Evolutionary conservation across 2,113 vertebrate genomes (phyloP).

Genomic region (Ovis aries): DNA sequence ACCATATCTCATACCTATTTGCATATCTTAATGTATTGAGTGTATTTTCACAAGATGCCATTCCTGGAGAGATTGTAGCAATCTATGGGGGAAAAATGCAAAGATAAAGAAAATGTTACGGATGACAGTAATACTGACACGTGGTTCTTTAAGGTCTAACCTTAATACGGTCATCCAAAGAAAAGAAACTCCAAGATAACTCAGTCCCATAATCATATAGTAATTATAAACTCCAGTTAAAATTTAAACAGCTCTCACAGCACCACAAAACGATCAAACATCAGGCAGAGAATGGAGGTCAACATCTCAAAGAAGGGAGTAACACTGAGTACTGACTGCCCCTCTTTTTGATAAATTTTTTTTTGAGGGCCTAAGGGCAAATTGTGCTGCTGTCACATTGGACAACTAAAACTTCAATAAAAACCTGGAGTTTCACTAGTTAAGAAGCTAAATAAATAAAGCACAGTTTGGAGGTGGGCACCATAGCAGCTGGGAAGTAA

Average conservation of each 20-base stretch:
- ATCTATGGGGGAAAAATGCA: constrained; percentile 83
- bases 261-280: constrained; percentile 16
- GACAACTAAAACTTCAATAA: background rate
- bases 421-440: background rate
- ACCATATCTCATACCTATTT: constrained; percentile 88
- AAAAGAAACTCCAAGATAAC: constrained; percentile 9
- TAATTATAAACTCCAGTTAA: background rate
- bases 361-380: background rate
- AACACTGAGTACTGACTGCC: background rate
- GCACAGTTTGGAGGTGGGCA: background rate
- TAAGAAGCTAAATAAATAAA: constrained; percentile 21
- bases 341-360: background rate
- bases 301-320: background rate
- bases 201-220: background rate
- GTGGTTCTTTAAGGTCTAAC: background rate
- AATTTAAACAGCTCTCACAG: constrained; percentile 11
- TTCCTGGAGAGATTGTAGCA: constrained; percentile 97
- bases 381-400: background rate
- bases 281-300: background rate
- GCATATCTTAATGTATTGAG: constrained; percentile 98
- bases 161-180: constrained; percentile 23
- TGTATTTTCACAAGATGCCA: constrained; percentile 99
- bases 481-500: background rate
- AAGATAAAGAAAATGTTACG: constrained; percentile 7
- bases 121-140: background rate